A percentile compares a stretch with the other conserved stretches of the same genome.
These are phyloP conservation scores for Penaeus monodon DNA, from an alignment of 2,888 invertebrate genomes.

Conservation along the genomic window DNA sequence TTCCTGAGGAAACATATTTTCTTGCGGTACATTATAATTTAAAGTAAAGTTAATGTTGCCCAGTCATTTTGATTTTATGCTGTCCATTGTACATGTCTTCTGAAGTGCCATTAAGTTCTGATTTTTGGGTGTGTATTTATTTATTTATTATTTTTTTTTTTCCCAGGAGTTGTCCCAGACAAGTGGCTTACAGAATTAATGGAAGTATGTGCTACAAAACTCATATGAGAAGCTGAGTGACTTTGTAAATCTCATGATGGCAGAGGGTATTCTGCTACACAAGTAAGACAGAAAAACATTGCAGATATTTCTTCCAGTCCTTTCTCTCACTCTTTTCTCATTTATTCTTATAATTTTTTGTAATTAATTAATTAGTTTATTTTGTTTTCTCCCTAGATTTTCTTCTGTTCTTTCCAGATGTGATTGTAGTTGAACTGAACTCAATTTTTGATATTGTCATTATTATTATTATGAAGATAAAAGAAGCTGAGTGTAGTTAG, in stretches of 20 bases:
- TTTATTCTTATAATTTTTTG: not conserved
- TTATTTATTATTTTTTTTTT: not conserved
- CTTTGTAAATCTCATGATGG: conserved; percentile 81
- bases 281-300: conserved; percentile 70
- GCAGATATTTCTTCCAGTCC: not conserved
- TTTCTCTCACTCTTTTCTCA: not conserved
- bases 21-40: too few species aligned
- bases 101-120: not conserved
- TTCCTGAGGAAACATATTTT: not conserved
- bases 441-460: too few species aligned
- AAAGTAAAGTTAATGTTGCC: too few species aligned
- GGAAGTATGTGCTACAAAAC: conserved; percentile 77
- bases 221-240: conserved; percentile 83
- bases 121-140: not conserved
- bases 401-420: too few species aligned
- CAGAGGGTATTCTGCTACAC: conserved; percentile 90
- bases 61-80: too few species aligned
- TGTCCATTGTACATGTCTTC: not conserved
- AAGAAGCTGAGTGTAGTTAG: too few species aligned
- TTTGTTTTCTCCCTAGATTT: not conserved
- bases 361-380: too few species aligned
- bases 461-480: too few species aligned
- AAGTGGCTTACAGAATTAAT: conserved; percentile 80
- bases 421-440: too few species aligned
- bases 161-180: conserved; percentile 79